phyloP scores from a whole-genome alignment of 2,888 invertebrate species.

The Ceriagrion tenellum region DNA sequence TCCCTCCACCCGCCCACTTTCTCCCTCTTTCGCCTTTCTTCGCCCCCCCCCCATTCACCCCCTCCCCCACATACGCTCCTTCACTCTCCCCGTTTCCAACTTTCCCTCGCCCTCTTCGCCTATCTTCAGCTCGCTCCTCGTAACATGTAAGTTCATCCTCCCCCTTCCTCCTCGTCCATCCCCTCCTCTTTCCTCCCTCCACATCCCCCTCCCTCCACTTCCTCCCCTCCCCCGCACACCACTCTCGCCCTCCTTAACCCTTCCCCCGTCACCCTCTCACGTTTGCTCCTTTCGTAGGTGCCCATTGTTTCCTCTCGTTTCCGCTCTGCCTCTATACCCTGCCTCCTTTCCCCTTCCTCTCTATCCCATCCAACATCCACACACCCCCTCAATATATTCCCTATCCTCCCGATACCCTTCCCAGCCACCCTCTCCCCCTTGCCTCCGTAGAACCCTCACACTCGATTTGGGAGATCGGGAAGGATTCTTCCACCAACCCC shows the following conservation, averaged over 20 bases:
- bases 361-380: background rate
- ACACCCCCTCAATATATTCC: background rate
- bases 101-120: too few species aligned
- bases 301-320: background rate
- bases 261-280: background rate
- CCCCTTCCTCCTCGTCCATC: background rate
- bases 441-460: background rate
- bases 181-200: background rate
- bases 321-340: background rate
- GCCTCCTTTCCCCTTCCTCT: background rate
- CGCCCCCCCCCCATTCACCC: too few species aligned
- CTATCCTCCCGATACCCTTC: background rate
- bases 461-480: background rate
- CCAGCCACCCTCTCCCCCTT: background rate
- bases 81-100: too few species aligned
- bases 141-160: background rate
- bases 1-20: background rate
- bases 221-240: background rate
- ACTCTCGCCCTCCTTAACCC: background rate
- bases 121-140: background rate
- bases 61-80: too few species aligned
- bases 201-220: background rate
- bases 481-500: background rate
- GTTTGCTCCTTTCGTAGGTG: conserved; percentile 28
- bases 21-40: background rate